Percentiles rank a stretch among this genome's conserved stretches.
phyloP scores from a whole-genome alignment of 2,888 invertebrate species.

The Cerastoderma edule region DNA sequence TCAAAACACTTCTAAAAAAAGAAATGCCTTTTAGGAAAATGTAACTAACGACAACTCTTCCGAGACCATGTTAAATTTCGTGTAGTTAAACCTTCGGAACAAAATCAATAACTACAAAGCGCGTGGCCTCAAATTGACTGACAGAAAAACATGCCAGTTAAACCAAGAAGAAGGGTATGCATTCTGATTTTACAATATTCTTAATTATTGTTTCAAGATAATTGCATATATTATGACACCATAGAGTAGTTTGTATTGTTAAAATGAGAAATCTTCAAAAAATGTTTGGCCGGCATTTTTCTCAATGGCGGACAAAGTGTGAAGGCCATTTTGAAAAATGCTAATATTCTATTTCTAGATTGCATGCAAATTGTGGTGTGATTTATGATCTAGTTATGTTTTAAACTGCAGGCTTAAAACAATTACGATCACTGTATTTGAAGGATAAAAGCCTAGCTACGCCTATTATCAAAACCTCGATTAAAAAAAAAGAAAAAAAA shows the following conservation, averaged over 20 bases:
- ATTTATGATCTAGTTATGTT: no score
- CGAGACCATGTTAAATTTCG: not conserved
- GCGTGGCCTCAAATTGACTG: constrained; percentile 2
- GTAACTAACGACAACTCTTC: not conserved
- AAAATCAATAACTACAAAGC: not conserved
- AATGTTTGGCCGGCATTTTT: no score
- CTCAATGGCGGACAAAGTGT: not conserved
- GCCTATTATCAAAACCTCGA: no score
- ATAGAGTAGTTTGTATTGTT: not conserved
- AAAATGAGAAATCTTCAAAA: no score
- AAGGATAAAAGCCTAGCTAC: no score
- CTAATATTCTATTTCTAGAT: not conserved
- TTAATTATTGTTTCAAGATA: no score
- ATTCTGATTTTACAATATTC: not conserved
- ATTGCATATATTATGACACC: no score
- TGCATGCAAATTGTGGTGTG: not conserved
- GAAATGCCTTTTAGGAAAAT: not conserved
- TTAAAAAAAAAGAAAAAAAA: no score
- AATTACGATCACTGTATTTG: no score
- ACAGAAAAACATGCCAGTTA: constrained; percentile 11
- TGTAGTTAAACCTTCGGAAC: not conserved
- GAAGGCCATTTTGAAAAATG: not conserved
- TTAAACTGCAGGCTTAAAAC: no score
- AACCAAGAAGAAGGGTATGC: constrained; percentile 7
- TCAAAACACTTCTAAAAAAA: not conserved